Evolutionary conservation across 2,113 vertebrate genomes (phyloP).

Genomic region (Mustela nigripes): DNA sequence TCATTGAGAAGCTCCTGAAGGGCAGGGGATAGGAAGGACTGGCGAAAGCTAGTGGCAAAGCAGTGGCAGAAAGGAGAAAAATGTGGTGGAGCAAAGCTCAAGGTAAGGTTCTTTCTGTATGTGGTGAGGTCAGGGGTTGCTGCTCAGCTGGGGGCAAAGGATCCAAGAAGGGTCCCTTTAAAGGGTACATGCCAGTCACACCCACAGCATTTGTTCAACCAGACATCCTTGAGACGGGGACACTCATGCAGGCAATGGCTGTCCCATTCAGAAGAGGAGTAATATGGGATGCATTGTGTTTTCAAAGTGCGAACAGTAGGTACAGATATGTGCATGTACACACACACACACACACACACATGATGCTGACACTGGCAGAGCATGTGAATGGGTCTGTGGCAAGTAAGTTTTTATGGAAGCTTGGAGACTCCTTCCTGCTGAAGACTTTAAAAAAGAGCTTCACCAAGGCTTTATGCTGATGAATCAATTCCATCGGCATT

Average conservation of each 20-base stretch:
- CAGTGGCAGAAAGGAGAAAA: neutral
- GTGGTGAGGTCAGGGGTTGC: neutral
- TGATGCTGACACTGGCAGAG: neutral
- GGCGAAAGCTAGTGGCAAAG: neutral
- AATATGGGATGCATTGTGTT: neutral
- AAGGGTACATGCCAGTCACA: neutral
- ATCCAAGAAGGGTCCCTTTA: neutral
- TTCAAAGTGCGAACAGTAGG: neutral
- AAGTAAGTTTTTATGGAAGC: neutral
- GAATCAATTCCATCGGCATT: neutral
- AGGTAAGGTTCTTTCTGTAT: neutral
- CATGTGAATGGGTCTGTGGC: neutral
- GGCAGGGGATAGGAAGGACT: too few species aligned
- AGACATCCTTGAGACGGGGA: neutral
- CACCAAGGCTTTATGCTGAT: neutral
- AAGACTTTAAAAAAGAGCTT: neutral
- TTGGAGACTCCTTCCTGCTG: neutral
- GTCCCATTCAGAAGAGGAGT: neutral
- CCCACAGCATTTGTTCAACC: neutral
- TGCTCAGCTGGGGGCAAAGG: neutral
- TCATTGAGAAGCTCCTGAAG: neutral
- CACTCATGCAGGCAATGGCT: neutral
- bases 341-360: neutral
- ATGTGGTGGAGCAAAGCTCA: neutral
- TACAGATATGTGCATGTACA: neutral